These are phyloP conservation scores for Wasmannia auropunctata DNA, from an alignment of 1,140 invertebrate species.

Conservation along the genomic window DNA sequence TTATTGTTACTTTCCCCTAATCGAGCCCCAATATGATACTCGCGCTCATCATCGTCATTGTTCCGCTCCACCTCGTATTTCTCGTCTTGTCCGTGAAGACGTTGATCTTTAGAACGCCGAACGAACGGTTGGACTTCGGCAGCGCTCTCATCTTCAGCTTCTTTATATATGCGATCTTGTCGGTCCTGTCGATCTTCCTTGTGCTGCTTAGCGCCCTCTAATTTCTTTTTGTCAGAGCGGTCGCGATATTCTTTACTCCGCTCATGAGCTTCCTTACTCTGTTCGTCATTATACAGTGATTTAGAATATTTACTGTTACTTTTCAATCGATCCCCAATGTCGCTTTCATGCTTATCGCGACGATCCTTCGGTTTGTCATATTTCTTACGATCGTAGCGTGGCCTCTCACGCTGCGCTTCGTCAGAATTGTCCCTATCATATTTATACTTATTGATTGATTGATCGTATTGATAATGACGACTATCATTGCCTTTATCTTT, in stretches of 20 bases:
- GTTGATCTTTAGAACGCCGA: neutral
- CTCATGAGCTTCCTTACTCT: no score
- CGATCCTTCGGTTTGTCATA: neutral
- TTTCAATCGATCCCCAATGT: neutral
- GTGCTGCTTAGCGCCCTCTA: no score
- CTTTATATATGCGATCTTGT: neutral
- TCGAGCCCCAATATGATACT: no score
- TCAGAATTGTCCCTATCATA: slow-evolving; percentile 2
- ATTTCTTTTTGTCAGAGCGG: neutral
- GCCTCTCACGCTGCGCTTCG: neutral
- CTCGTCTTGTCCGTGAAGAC: neutral
- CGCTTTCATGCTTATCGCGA: neutral
- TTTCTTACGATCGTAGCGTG: neutral
- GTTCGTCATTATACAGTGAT: neutral
- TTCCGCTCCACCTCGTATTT: neutral
- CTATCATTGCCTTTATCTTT: slow-evolving; percentile 33
- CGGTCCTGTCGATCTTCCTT: neutral
- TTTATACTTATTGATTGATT: neutral
- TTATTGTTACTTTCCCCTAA: no score
- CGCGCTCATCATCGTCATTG: no score
- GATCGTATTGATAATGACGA: slow-evolving; percentile 5
- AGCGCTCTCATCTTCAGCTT: neutral
- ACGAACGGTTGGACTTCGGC: neutral
- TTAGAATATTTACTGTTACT: neutral
- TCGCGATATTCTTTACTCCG: neutral